Base-by-base conservation (phyloP, 1,140 invertebrate genomes). In the Saccostrea glomerata region DNA sequence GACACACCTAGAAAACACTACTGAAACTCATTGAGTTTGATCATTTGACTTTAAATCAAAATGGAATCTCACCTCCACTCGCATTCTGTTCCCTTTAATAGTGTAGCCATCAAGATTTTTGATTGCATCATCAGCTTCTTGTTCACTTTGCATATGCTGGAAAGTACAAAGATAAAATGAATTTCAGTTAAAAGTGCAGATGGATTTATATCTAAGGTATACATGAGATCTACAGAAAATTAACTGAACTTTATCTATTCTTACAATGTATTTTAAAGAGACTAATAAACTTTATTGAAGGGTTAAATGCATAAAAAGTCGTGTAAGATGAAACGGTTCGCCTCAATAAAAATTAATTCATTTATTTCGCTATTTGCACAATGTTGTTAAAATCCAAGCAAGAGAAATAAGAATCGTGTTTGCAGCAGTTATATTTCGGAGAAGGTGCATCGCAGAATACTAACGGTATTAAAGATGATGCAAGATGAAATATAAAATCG, bases 111-210 rank as follows among this genome's bases (percentile, higher is more conserved):
- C 98, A 92, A 99, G 96, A 94, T 98, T 97, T 95, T 98, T 97
- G 95, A 99, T 98, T 83, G 98, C 98, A 94, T 97, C 97, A 95
- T 98, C 97, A 86, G 98, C 98, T 93, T 97, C 97, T 93, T 97
- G 96, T 94, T 98, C 98, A 95, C 97, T 97, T 95, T 98, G 97
- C 98, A 99, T 98, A 95, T 99, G 98, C 96, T 97, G 90, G n/a
- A 94, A 92, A 91, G 77, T 89, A 86, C 86, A 87, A 77, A 89
- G 70, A 11, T 77, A 25, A 77, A 36, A 30, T 36, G 30, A 77
- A 30, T 30, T 36, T 77, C 63, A 85, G 30, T 30, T 20, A 1
- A 15, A 85, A 47, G n/a, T 84, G 17, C 7, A 73, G 15, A 60
- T n/a, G 82, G 20, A 86, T 17, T 36, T 7, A 17, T 47, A 17